Evolutionary conservation across 2,113 vertebrate genomes (phyloP).

Genomic region (Mixornis gularis): DNA sequence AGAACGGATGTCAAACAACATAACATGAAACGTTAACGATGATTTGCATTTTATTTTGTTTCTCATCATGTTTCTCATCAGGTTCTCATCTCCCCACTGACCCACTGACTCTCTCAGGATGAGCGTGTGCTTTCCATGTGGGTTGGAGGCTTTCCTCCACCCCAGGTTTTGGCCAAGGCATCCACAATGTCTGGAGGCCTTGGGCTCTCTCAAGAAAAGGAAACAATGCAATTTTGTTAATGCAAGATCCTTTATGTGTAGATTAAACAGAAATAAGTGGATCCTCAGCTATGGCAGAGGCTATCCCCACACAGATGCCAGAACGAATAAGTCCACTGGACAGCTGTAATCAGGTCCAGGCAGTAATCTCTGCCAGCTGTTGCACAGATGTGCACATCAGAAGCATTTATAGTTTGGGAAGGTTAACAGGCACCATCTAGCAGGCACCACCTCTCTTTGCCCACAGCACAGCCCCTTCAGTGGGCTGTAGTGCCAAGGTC

Average conservation of each 20-base stretch:
- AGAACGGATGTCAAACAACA: background rate
- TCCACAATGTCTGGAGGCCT: background rate
- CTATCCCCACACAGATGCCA: background rate
- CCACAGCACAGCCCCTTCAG: background rate
- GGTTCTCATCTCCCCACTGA: background rate
- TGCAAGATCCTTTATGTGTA: background rate
- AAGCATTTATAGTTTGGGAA: background rate
- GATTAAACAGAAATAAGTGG: background rate
- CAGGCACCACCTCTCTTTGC: background rate
- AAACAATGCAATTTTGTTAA: background rate
- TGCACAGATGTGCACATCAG: background rate
- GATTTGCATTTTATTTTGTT: background rate
- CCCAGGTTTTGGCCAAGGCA: background rate
- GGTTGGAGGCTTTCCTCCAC: background rate
- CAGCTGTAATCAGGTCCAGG: background rate
- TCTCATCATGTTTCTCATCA: background rate
- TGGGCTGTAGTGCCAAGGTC: background rate
- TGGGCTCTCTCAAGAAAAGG: background rate
- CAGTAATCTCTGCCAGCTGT: background rate
- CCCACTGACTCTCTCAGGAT: background rate
- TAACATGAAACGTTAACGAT: fast-evolving
- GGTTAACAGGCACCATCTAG: background rate
- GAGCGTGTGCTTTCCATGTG: fast-evolving
- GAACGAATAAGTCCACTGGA: background rate
- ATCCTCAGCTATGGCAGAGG: background rate